Evolutionary conservation across 2,113 vertebrate species (phyloP).

Genomic region (Microcebus murinus): DNA sequence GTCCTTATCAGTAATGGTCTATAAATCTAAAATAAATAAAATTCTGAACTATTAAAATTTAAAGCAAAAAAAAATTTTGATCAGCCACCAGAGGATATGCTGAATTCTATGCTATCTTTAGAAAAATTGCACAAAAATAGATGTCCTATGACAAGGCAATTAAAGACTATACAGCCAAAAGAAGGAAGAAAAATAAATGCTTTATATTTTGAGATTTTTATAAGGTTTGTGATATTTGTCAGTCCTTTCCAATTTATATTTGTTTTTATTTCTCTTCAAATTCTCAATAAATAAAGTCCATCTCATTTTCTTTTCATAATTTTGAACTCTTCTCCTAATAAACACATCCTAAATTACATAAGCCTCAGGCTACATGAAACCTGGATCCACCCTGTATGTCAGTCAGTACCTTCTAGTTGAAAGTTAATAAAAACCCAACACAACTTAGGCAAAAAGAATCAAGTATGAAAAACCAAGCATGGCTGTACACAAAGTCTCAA

Average conservation of each 20-base stretch:
- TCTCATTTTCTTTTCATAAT: not conserved
- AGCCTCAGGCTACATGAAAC: not conserved
- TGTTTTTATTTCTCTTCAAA: not conserved
- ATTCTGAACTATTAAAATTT: not conserved
- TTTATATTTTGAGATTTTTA: not conserved
- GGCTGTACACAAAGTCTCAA: not conserved
- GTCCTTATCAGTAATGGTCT: not conserved
- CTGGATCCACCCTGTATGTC: fast-evolving
- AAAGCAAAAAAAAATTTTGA: not conserved
- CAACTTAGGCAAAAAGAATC: not conserved
- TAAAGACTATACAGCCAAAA: not conserved
- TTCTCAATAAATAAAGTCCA: not conserved
- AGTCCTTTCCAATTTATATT: not conserved
- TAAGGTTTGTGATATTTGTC: not conserved
- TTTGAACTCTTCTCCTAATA: not conserved
- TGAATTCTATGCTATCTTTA: not conserved
- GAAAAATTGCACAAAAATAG: not conserved
- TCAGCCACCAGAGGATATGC: not conserved
- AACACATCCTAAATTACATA: not conserved
- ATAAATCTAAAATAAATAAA: not conserved
- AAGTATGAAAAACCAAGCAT: not conserved
- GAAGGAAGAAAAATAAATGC: not conserved
- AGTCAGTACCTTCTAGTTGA: not conserved
- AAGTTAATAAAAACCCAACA: not conserved
- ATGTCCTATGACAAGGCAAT: not conserved